Base-by-base conservation (phyloP, 2,797 vertebrate genomes). In the Smutsia temminckii region DNA sequence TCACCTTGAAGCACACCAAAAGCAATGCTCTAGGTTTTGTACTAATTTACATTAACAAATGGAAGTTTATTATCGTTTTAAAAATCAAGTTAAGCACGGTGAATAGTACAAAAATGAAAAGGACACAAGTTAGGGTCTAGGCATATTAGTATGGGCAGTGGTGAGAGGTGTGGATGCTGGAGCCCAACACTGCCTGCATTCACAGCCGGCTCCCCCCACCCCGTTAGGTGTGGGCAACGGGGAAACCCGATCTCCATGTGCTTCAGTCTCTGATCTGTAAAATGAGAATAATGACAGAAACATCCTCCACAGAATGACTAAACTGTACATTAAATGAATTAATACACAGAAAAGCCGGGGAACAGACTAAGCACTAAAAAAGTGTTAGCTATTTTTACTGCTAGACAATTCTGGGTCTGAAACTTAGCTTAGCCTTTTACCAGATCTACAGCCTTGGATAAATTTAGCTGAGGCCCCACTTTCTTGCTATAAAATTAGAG, bases 401-500 rank as follows among this genome's bases (percentile, higher is more conserved):
- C 46, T 2, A 57, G 20, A 27, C 13, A 55, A 16, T 51, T 89
- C 61, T 29, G 18, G 57, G 25, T 78, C 72, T 93, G 59, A 91
- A 63, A 71, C 29, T 27, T 61, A 37, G 66, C 12, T 84, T 34
- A 34, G 68, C 40, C 42, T 69, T 51, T 92, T 75, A 80, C 17
- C 53, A 79, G 49, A 74, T 75, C 64, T 51, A 59, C 1, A 13
- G 81, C 18, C 68, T 66, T 66, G 61, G 21, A 64, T 63, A 85
- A 79, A 96, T 55, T n/a, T 42, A 51, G 49, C 79, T 6, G 40
- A 32, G 55, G 72, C 25, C 49, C 42, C 2, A 27, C 40, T 42
- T 89, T 87, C 89, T 94, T 42, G 77, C 80, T 69, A 53, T 37
- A 84, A 81, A 89, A 86, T 32, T 6, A 77, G 5, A 87, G 32